A percentile compares a stretch with the other conserved stretches of the same genome.
phyloP scores from a whole-genome alignment of 2,797 vertebrate genomes.

The Pseudochaenichthys georgianus region DNA sequence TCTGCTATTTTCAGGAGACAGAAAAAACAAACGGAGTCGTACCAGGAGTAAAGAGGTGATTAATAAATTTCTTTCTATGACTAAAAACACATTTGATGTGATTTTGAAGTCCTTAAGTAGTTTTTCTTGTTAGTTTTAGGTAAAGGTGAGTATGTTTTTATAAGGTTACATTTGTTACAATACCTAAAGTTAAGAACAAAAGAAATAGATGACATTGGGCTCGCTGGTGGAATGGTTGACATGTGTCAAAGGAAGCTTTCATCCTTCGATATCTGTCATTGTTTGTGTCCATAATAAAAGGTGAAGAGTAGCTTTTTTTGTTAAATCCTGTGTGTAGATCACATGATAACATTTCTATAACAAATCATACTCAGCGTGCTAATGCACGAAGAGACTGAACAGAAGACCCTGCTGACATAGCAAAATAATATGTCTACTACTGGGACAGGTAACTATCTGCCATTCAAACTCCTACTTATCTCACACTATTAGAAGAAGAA shows the following conservation, averaged over 20 bases:
- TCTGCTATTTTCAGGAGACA: slow-evolving; percentile 86
- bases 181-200: slow-evolving; percentile 44
- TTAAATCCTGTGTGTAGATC: slow-evolving; percentile 96
- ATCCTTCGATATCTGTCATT: slow-evolving; percentile 77
- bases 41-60: slow-evolving; percentile 99
- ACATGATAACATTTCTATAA: slow-evolving; percentile 99
- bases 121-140: slow-evolving; percentile 71
- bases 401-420: slow-evolving; percentile 99
- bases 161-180: slow-evolving; percentile 43
- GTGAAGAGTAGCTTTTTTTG: slow-evolving; percentile 89
- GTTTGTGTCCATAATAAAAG: slow-evolving; percentile 76
- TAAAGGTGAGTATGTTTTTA: slow-evolving; percentile 93
- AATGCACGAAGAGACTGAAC: slow-evolving; percentile 99
- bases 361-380: slow-evolving; percentile 99
- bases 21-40: slow-evolving; percentile 93
- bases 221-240: slow-evolving; percentile 61
- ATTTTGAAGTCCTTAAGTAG: slow-evolving; percentile 53
- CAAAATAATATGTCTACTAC: slow-evolving; percentile 99
- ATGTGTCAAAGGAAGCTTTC: slow-evolving; percentile 68
- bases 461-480: slow-evolving; percentile 97
- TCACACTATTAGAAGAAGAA: slow-evolving; percentile 84
- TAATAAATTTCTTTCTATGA: slow-evolving; percentile 86
- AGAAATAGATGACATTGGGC: slow-evolving; percentile 82
- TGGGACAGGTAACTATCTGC: slow-evolving; percentile 99
- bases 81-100: slow-evolving; percentile 67